Evolutionary conservation across 2,113 vertebrate genomes (phyloP).

Genomic region (Myotis yumanensis): DNA sequence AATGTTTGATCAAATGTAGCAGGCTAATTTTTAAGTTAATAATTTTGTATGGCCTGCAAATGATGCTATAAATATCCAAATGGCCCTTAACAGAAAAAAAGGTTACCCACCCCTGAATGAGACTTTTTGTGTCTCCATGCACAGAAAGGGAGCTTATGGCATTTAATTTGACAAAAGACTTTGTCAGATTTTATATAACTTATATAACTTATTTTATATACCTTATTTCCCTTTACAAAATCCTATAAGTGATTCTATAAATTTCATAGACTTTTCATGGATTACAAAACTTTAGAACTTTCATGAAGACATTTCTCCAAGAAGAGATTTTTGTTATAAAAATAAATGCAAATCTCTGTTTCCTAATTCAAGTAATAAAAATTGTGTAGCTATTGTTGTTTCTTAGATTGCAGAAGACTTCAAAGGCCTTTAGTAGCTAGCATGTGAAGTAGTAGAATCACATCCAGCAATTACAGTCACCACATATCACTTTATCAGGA

Average conservation of each 20-base stretch:
- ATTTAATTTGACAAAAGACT: background rate
- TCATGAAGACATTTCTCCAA: background rate
- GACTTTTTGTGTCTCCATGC: background rate
- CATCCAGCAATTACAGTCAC: slow-evolving; percentile 60
- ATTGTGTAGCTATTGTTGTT: slow-evolving; percentile 62
- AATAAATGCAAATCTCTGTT: slow-evolving; percentile 8
- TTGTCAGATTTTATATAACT: background rate
- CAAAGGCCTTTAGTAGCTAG: slow-evolving; percentile 49
- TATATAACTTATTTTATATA: no score
- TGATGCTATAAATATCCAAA: no score
- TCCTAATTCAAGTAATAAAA: slow-evolving; percentile 63
- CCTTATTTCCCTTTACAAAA: background rate
- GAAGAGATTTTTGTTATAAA: background rate
- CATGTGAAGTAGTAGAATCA: slow-evolving; percentile 28
- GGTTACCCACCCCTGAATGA: background rate
- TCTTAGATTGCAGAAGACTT: slow-evolving; percentile 64
- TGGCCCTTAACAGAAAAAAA: no score
- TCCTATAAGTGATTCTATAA: background rate
- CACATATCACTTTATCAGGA: slow-evolving; percentile 50
- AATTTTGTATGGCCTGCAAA: no score
- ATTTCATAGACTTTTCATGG: background rate
- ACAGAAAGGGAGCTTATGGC: background rate
- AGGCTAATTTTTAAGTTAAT: no score
- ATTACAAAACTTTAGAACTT: background rate
- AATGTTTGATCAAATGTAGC: no score